phyloP scores from a whole-genome alignment of 2,888 invertebrate genomes.

The Callosobruchus maculatus region DNA sequence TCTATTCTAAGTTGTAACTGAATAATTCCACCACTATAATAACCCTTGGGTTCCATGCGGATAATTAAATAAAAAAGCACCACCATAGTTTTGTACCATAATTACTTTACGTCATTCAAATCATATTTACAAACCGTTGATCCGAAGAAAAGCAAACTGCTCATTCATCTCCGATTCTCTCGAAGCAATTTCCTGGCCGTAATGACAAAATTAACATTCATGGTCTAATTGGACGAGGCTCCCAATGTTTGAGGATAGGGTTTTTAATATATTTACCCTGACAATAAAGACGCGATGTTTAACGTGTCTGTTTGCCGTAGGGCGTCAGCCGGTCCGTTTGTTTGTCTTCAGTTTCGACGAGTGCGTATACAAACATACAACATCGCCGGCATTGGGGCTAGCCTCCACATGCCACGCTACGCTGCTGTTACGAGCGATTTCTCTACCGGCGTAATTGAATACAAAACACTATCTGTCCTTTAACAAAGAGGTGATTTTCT shows the following conservation, averaged over 20 bases:
- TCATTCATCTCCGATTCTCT: background rate
- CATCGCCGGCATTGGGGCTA: background rate
- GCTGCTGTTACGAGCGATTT: too few relatives aligned
- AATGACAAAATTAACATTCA: slow-evolving; percentile 20
- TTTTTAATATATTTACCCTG: slow-evolving; percentile 15
- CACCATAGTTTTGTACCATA: background rate
- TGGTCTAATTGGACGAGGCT: slow-evolving; percentile 18
- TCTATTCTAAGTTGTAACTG: too few relatives aligned
- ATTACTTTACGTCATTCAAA: background rate
- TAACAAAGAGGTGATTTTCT: too few relatives aligned
- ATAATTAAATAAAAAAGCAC: too few relatives aligned
- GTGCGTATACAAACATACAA: background rate
- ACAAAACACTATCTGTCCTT: too few relatives aligned
- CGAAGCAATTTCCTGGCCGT: slow-evolving; percentile 1
- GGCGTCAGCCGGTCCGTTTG: slow-evolving; percentile 15
- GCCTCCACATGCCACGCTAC: background rate
- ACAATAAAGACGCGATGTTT: slow-evolving; percentile 13
- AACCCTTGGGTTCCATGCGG: too few relatives aligned
- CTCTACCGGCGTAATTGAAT: too few relatives aligned
- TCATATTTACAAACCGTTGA: background rate
- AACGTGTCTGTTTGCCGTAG: slow-evolving; percentile 19
- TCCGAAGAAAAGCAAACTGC: background rate
- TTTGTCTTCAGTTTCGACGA: background rate
- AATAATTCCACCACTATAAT: too few relatives aligned
- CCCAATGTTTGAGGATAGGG: slow-evolving; percentile 3